Evolutionary conservation across 2,888 invertebrate species (phyloP).

Genomic region (Syritta pipiens): DNA sequence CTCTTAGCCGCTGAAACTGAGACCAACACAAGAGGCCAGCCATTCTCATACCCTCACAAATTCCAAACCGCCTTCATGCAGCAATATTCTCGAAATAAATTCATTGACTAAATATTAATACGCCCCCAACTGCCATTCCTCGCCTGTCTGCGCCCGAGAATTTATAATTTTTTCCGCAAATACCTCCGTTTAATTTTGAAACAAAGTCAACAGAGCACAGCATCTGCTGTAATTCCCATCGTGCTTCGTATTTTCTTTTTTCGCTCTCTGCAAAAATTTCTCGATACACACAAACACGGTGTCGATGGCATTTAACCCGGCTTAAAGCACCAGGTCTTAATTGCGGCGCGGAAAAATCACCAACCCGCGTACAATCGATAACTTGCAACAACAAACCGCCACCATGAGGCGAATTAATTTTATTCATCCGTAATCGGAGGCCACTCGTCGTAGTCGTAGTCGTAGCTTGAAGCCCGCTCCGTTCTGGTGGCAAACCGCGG

Average conservation of each 20-base stretch:
- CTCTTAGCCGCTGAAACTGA: too few species aligned
- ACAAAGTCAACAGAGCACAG: not conserved
- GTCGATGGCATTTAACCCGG: not conserved
- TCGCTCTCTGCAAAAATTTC: not conserved
- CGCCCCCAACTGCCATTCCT: too few species aligned
- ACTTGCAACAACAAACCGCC: not conserved
- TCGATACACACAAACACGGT: not conserved
- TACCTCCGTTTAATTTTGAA: not conserved
- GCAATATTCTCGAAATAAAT: too few species aligned
- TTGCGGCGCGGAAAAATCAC: conserved; percentile 4
- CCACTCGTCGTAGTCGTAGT: too few species aligned
- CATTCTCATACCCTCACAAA: too few species aligned
- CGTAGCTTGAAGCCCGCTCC: too few species aligned
- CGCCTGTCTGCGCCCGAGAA: not conserved
- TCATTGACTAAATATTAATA: too few species aligned
- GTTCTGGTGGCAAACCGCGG: not conserved
- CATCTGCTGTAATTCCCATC: conserved; percentile 35
- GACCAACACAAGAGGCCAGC: too few species aligned
- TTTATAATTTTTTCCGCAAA: not conserved
- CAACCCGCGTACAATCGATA: not conserved
- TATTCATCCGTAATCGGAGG: not conserved
- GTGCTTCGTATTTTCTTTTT: not conserved
- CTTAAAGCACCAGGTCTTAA: not conserved
- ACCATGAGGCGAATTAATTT: not conserved
- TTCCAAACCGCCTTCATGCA: too few species aligned